Evolutionary conservation across 1,140 invertebrate species (phyloP), one percentile per base, ranked within the genome.

Genomic region (Drosophila ercepeae): DNA sequence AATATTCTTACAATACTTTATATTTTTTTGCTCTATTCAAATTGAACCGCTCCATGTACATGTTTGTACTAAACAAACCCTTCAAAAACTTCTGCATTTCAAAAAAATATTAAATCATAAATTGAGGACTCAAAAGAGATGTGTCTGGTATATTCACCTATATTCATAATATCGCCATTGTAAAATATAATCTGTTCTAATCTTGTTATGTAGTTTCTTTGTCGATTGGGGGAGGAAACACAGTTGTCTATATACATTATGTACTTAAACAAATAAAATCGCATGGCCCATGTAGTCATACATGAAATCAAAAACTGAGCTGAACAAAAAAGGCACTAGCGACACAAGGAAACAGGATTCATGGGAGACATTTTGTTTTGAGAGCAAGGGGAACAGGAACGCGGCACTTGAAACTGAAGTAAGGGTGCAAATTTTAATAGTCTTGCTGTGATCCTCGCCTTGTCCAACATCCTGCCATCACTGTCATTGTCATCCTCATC

Each of bases 331-430:
- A 34, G n/a, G 36, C 4, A 16, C 36, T 2, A 39, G 16, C 3
- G 6, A 39, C n/a, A 16, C 11, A 58, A 59, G 60, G 53, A 59
- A 52, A 52, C 27, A 49, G 58, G 42, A 42, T 65, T 71, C 48
- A 75, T 65, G 72, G 59, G 54, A 63, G 67, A 75, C 70, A 73
- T 71, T 71, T 75, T 75, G 59, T 65, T 70, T 71, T 29, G 48
- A 13, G 25, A 6, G 13, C 2, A 3, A 7, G 5, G 21, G 23
- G 7, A 13, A 48, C 5, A 14, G 34, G 5, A 13, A 14, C 32
- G 57, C 29, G 70, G 55, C 18, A 59, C 54, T 14, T 34, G 21
- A 54, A 69, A 19, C 13, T 58, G 41, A 36, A 58, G 42, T 74
- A 50, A 64, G 72, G 67, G 59, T 70, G 16, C 49, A 64, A 70